Percentiles rank a stretch among this genome's conserved stretches.
Conservation (phyloP, 53 echinoderm and acorn worm genomes). For the Glandiceps talaboti region DNA sequence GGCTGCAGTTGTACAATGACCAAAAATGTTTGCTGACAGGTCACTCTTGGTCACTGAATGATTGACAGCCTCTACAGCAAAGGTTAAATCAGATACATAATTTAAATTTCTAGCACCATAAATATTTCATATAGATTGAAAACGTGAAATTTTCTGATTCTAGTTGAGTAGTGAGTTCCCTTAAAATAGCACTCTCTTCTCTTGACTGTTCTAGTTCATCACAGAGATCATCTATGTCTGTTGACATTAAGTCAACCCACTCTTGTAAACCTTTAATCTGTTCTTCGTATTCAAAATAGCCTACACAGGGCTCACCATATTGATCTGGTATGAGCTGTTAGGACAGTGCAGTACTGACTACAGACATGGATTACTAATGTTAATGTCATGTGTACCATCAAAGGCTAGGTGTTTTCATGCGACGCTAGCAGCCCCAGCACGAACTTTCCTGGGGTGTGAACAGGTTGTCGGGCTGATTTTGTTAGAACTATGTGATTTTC, state of each 20-base stretch:
- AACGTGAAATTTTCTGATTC: neutral
- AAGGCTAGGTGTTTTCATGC: too few species aligned
- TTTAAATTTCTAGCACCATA: too few species aligned
- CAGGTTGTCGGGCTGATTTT: neutral
- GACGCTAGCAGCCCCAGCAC: too few species aligned
- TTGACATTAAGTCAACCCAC: neutral
- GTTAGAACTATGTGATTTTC: neutral
- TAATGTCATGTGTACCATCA: too few species aligned
- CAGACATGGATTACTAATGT: neutral
- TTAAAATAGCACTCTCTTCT: neutral
- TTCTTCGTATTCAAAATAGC: neutral
- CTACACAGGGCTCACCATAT: too few species aligned
- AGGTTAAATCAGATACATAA: too few species aligned
- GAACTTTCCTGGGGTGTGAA: neutral
- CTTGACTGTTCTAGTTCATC: neutral
- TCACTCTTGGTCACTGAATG: neutral
- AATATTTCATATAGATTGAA: too few species aligned
- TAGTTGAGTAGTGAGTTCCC: neutral
- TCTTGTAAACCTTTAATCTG: neutral
- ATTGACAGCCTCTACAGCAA: neutral
- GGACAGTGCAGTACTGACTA: neutral
- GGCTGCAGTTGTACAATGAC: neutral
- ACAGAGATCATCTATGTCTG: neutral
- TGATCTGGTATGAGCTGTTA: too few species aligned
- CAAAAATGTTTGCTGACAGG: neutral